Evolutionary conservation across 2,113 vertebrate species (phyloP).

Genomic region (Dipodomys stephensi): DNA sequence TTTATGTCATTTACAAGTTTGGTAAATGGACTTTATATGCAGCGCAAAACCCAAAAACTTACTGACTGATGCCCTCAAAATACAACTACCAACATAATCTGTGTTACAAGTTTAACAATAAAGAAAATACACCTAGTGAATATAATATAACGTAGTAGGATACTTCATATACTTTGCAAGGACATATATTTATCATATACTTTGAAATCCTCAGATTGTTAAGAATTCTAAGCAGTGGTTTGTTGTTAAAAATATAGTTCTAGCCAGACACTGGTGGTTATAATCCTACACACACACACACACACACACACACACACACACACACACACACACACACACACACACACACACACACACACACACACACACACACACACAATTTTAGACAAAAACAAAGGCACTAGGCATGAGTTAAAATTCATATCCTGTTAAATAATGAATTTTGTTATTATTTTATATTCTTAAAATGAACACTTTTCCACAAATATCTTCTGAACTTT

Average conservation of each 20-base stretch:
- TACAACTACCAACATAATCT: constrained; percentile 40
- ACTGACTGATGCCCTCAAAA: constrained; percentile 58
- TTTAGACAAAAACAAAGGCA: background rate
- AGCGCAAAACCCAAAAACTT: constrained; percentile 47
- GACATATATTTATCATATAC: too few relatives aligned
- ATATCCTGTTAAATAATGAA: background rate
- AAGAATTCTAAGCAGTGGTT: background rate
- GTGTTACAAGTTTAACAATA: background rate
- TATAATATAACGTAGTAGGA: background rate
- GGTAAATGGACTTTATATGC: constrained; percentile 42
- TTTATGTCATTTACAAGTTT: constrained; percentile 67
- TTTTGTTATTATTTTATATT: background rate
- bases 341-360: too few relatives aligned
- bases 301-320: too few relatives aligned
- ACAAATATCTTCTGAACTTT: background rate
- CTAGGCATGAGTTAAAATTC: background rate
- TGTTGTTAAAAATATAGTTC: background rate
- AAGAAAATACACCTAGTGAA: background rate
- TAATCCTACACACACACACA: background rate
- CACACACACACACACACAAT: too few relatives aligned
- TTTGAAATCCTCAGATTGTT: background rate
- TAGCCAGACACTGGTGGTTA: too few relatives aligned
- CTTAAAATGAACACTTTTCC: background rate
- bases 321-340: too few relatives aligned
- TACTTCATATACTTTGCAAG: background rate